phyloP scores from a whole-genome alignment of 2,797 vertebrate genomes.

The Sebastes taczanowskii region DNA sequence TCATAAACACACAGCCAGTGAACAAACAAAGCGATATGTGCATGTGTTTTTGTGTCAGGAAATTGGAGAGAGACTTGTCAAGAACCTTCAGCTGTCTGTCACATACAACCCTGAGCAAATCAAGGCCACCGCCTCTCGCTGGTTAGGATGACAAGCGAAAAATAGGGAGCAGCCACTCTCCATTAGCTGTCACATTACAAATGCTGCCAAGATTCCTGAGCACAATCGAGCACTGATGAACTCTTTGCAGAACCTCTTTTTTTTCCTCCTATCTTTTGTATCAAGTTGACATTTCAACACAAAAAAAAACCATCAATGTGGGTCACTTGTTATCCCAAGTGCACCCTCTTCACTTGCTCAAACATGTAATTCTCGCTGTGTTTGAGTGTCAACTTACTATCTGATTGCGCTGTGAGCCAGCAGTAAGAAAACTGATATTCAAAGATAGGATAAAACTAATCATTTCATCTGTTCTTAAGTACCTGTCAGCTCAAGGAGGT shows the following conservation, averaged over 20 bases:
- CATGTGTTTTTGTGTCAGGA: not conserved
- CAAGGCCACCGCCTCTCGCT: slow-evolving; percentile 4
- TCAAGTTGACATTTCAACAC: slow-evolving; percentile 40
- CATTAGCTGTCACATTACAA: slow-evolving; percentile 31
- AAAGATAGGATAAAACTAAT: not conserved
- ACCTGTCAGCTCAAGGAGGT: slow-evolving; percentile 17
- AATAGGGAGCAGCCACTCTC: not conserved
- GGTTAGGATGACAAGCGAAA: not conserved
- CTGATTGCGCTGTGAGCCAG: not conserved
- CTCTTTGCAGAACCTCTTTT: not conserved
- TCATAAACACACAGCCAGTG: slow-evolving; percentile 24
- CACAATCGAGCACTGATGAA: slow-evolving; percentile 27
- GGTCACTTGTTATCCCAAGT: slow-evolving; percentile 14
- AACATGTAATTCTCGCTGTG: slow-evolving; percentile 9
- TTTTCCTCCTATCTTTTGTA: not conserved
- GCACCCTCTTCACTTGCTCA: slow-evolving; percentile 1
- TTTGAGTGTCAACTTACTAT: slow-evolving; percentile 16
- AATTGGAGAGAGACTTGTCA: not conserved
- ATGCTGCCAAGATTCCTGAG: slow-evolving; percentile 25
- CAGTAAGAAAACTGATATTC: not conserved
- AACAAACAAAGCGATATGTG: not conserved
- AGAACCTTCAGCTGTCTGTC: not conserved
- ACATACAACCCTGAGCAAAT: slow-evolving; percentile 1
- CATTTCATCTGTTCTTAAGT: not conserved
- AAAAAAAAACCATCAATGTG: not conserved